A percentile compares a stretch with the other conserved stretches of the same genome.
Conservation (phyloP, 1,140 invertebrate genomes). For the Parasteatoda tepidariorum region DNA sequence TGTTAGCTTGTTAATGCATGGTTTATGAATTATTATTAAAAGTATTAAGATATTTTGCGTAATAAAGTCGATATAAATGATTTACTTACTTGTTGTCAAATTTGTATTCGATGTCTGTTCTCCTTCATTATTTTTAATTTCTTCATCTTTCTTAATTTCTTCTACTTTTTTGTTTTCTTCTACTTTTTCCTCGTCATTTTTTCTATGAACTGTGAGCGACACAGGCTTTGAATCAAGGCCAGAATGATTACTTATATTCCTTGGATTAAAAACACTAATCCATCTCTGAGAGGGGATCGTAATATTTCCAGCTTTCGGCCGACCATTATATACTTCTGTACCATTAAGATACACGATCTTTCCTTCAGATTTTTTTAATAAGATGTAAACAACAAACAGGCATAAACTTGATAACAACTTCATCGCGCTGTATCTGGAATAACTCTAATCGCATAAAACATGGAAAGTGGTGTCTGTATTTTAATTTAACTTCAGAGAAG, state of each 20-base stretch:
- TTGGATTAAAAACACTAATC: conserved; percentile 35
- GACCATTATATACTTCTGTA: conserved; percentile 13
- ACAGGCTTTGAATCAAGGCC: neutral
- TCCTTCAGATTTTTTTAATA: neutral
- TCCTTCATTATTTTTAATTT: no score
- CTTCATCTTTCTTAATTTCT: neutral
- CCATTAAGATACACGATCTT: conserved; percentile 51
- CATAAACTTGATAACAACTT: neutral
- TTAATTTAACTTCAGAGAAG: neutral
- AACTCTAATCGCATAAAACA: neutral
- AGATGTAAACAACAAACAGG: neutral
- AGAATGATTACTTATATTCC: conserved; percentile 51
- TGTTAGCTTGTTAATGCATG: no score
- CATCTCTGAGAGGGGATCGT: conserved; percentile 1
- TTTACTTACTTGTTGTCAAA: conserved; percentile 44
- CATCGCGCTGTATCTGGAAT: neutral
- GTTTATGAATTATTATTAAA: no score
- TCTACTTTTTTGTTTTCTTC: neutral
- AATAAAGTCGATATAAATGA: no score
- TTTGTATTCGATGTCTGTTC: neutral
- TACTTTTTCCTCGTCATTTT: conserved; percentile 8
- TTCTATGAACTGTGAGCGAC: neutral
- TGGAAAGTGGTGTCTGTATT: neutral
- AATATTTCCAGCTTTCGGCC: neutral
- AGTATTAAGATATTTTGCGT: no score